Percentiles rank a stretch among this genome's conserved stretches.
These are phyloP conservation scores for Tromatobia lineatoria DNA, from an alignment of 2,888 invertebrate genomes.

Conservation along the genomic window DNA sequence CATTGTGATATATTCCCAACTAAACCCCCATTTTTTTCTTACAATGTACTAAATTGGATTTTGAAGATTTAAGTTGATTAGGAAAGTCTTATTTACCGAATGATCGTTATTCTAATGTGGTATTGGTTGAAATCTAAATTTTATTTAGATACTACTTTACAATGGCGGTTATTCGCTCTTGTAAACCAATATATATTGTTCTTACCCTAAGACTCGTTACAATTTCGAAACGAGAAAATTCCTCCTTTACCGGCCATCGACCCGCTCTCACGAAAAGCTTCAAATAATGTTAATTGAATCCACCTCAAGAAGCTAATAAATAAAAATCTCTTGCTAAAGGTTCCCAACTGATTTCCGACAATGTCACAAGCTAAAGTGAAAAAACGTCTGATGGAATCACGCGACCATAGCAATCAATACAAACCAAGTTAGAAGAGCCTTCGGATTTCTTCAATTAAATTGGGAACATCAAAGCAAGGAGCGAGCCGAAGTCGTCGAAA, in stretches of 20 bases:
- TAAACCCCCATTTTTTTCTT: too few species aligned
- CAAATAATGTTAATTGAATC: neutral
- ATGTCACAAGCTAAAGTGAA: slow-evolving; percentile 9
- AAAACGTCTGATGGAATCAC: slow-evolving; percentile 17
- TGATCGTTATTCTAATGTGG: too few species aligned
- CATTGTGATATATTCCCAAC: too few species aligned
- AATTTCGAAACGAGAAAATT: neutral
- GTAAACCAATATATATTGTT: neutral
- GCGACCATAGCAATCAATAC: slow-evolving; percentile 83
- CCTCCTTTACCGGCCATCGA: neutral
- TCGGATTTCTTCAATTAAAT: slow-evolving; percentile 85
- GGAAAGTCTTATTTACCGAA: too few species aligned
- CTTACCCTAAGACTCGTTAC: neutral
- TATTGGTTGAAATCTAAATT: too few species aligned
- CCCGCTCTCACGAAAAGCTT: neutral
- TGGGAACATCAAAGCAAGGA: slow-evolving; percentile 85
- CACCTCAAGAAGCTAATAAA: neutral
- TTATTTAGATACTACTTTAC: too few species aligned
- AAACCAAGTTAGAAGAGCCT: slow-evolving; percentile 81
- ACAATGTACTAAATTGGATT: too few species aligned
- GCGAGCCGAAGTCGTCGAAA: slow-evolving; percentile 75
- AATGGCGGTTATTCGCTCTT: too few species aligned
- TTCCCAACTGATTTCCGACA: neutral
- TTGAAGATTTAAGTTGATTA: too few species aligned
- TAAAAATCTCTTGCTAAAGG: neutral